phyloP scores from a whole-genome alignment of 2,113 vertebrate genomes.

The Siniperca chuatsi region DNA sequence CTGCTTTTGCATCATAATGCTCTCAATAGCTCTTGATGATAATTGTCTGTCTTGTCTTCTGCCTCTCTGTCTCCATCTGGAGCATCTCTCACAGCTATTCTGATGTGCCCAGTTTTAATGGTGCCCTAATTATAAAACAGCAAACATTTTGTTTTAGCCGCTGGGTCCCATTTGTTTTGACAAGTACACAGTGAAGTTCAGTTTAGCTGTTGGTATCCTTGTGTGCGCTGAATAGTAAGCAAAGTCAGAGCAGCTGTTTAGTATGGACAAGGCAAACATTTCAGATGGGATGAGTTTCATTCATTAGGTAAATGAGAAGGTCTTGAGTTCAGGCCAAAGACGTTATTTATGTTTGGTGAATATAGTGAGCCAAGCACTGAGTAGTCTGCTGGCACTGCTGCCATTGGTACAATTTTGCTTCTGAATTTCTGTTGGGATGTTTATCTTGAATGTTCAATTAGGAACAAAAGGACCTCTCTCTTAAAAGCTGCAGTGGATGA shows the following conservation, averaged over 20 bases:
- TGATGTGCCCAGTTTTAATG: constrained; percentile 2
- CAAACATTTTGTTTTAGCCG: constrained; percentile 21
- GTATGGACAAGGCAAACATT: constrained; percentile 28
- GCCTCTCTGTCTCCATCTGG: constrained; percentile 33
- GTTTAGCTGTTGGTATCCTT: constrained; percentile 1
- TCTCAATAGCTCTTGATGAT: constrained; percentile 44
- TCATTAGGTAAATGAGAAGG: constrained; percentile 80
- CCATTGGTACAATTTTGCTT: constrained; percentile 40
- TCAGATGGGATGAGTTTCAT: constrained; percentile 49
- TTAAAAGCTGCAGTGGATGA: constrained; percentile 60
- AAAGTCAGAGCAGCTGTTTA: constrained; percentile 41
- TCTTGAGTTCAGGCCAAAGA: constrained; percentile 70
- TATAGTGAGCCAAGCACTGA: constrained; percentile 69
- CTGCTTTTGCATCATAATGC: constrained; percentile 49
- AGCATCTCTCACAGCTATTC: constrained; percentile 18
- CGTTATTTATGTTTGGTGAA: constrained; percentile 63
- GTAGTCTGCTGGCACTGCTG: constrained; percentile 78
- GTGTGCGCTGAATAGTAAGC: background rate
- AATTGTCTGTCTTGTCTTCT: constrained; percentile 30
- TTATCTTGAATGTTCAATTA: constrained; percentile 64
- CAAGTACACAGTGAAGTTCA: constrained; percentile 15
- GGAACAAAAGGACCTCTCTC: constrained; percentile 41
- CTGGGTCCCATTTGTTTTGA: constrained; percentile 14
- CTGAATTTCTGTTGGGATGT: constrained; percentile 50
- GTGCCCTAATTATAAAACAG: constrained; percentile 33